These are phyloP conservation scores for Maniola hyperantus DNA, from an alignment of 2,888 invertebrate genomes.

Conservation along the genomic window DNA sequence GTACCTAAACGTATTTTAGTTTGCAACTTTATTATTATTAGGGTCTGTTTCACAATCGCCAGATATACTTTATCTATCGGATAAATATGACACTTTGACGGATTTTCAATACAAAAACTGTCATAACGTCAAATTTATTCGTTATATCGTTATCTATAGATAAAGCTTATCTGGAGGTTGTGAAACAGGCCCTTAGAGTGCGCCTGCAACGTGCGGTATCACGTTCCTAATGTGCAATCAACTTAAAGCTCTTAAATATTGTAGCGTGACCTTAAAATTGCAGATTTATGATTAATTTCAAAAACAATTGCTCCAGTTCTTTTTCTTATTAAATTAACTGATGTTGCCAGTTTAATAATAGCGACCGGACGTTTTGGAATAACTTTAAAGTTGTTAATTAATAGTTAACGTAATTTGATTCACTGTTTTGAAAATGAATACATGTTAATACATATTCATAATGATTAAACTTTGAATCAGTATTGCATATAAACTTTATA, in stretches of 20 bases:
- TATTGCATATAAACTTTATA: too few species aligned
- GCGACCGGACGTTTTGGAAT: neutral
- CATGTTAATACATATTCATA: neutral
- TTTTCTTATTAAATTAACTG: neutral
- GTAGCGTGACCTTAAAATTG: neutral
- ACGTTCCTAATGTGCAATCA: neutral
- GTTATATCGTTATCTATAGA: too few species aligned
- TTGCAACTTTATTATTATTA: too few species aligned
- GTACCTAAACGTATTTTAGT: too few species aligned
- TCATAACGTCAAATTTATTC: too few species aligned
- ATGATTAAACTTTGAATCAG: neutral
- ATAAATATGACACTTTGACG: too few species aligned
- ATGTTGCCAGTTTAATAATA: conserved; percentile 4
- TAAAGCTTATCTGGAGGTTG: too few species aligned
- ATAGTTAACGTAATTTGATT: neutral
- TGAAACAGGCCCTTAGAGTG: too few species aligned
- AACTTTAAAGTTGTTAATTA: neutral
- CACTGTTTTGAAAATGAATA: neutral
- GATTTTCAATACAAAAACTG: too few species aligned
- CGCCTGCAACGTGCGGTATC: too few species aligned
- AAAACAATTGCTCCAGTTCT: conserved; percentile 9
- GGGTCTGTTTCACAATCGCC: too few species aligned
- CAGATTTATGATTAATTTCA: conserved; percentile 6
- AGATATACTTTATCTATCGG: too few species aligned
- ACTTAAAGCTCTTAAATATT: neutral